Evolutionary conservation across 1,140 invertebrate genomes (phyloP).

Genomic region (Gryllus bimaculatus): DNA sequence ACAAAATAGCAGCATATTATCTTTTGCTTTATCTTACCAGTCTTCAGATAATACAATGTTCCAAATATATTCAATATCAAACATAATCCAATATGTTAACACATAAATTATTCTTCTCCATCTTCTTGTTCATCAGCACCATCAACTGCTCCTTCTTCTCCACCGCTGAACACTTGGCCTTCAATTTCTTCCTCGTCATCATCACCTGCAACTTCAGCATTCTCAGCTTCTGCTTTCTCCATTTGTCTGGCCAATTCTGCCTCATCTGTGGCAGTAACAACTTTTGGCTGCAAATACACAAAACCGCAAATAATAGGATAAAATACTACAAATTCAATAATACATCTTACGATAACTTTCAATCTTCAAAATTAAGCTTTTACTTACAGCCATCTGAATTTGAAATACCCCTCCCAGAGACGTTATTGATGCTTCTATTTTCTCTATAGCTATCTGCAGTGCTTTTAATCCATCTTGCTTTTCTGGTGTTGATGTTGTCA

Average conservation of each 20-base stretch:
- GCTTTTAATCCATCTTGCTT: conserved; percentile 85
- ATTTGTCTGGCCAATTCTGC: conserved; percentile 87
- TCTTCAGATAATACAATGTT: no score
- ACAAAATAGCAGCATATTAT: no score
- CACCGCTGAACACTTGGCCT: conserved; percentile 34
- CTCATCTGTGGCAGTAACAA: conserved; percentile 96
- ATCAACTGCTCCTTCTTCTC: conserved; percentile 34
- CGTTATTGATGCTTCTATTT: conserved; percentile 76
- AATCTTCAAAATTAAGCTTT: no score
- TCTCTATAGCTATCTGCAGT: conserved; percentile 78
- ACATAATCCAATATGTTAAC: no score
- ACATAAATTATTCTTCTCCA: conserved; percentile 6
- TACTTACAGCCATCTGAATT: conserved; percentile 83
- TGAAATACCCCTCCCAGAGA: conserved; percentile 85
- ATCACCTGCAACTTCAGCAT: conserved; percentile 85
- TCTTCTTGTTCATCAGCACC: conserved; percentile 6
- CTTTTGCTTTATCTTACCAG: no score
- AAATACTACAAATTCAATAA: background rate
- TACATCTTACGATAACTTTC: background rate
- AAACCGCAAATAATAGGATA: background rate
- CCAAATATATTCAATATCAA: no score
- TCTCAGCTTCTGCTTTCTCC: conserved; percentile 87
- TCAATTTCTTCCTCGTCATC: conserved; percentile 71
- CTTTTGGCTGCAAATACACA: conserved; percentile 68
- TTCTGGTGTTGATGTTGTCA: conserved; percentile 96